Evolutionary conservation across 2,888 invertebrate genomes (phyloP).

Genomic region (Venusia cambrica): DNA sequence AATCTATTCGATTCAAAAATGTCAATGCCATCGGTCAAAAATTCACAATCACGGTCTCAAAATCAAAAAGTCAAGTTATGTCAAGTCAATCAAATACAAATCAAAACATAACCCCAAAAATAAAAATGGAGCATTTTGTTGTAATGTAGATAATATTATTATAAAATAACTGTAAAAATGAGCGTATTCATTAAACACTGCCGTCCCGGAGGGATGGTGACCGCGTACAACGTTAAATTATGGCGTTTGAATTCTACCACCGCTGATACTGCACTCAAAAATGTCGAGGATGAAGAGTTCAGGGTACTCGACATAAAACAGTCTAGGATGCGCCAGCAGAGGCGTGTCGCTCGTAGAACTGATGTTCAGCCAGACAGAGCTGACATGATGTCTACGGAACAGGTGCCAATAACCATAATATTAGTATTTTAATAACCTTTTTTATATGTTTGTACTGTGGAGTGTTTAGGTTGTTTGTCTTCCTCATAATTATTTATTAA

Average conservation of each 20-base stretch:
- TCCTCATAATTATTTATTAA: no score
- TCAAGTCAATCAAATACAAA: background rate
- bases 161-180: conserved; percentile 39
- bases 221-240: conserved; percentile 48
- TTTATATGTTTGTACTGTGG: no score
- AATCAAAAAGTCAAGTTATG: no score
- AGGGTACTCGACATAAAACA: conserved; percentile 75
- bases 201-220: conserved; percentile 42
- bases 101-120: conserved; percentile 8
- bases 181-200: conserved; percentile 61
- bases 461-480: no score
- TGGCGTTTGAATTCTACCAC: conserved; percentile 66
- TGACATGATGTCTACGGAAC: conserved; percentile 64
- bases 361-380: conserved; percentile 69
- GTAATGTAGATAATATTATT: background rate
- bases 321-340: conserved; percentile 50
- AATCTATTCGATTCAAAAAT: no score
- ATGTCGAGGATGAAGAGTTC: conserved; percentile 69
- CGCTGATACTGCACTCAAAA: conserved; percentile 47
- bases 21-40: no score
- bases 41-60: no score
- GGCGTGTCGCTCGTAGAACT: conserved; percentile 40
- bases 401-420: no score
- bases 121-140: no score
- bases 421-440: background rate